Evolutionary conservation across 2,113 vertebrate species (phyloP), one percentile per base, ranked within the genome.

Genomic region (Ploceus nigricollis): DNA sequence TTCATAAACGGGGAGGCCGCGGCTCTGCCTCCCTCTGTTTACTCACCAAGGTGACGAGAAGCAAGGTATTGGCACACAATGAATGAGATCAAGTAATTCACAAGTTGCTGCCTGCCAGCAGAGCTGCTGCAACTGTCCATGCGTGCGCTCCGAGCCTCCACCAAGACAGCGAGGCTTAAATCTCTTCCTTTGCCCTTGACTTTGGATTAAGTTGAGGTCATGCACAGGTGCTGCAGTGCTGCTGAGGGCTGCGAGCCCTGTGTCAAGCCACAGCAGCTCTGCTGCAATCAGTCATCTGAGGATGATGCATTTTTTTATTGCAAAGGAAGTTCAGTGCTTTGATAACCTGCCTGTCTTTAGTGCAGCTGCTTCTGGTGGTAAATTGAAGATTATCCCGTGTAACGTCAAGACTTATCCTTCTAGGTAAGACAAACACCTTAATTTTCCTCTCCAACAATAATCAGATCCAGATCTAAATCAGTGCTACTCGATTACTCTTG

Each of bases 1-100:
- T 44, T 22, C 78, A 31, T 27, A 79, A 76, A 28, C 10, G 54
- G 0, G 15, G 42, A 31, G 91, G 68, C 22, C 44, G 72, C 9
- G 94, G 85, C 94, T 90, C 86, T 91, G 3, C 85, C 82, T 81
- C 13, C 44, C 56, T 94, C 82, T 97, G 87, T 96, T 97, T 96
- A 64, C 90, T 96, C 92, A 71, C 95, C 96, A 96, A 90, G 94
- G 96, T 92, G 95, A 97, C 5, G 79, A 64, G 89, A 23, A 92
- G 96, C 42, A 2, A 83, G 56, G 30, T 63, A 6, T 17, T 94
- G 96, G 96, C 93, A 91, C 68, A 89, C 47, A 25, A 6, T 95
- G 95, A 96, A 96, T 96, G 91, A 84, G 94, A 75, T 61, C 89
- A 21, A 90, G 89, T 33, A 6, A 89, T 92, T 95, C 72, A 75